Evolutionary conservation across 2,888 invertebrate species (phyloP), one percentile per base, ranked within the genome.

Genomic region (Standfussiana lucernea): DNA sequence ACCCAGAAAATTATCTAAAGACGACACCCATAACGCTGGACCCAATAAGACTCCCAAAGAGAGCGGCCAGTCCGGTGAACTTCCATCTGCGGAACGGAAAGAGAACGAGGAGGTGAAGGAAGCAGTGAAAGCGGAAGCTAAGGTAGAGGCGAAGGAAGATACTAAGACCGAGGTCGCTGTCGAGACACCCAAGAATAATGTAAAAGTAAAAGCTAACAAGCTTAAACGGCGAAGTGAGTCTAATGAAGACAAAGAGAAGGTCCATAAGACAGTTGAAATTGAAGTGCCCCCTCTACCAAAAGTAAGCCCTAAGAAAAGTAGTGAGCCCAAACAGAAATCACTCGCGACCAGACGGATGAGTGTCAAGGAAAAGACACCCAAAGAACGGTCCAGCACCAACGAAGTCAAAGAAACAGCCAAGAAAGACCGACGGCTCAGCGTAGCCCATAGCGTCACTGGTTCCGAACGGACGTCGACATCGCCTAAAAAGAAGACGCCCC

Each of bases 1-100:
- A 95, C 90, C 92, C 94, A 93, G 95, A 95, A 96, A 96, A 96
- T 91, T 95, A 91, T 93, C 94, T 94, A 94, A 95, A 95, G 96
- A 93, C 92, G 92, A 93, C 90, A 40, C 92, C 93, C 83, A 87
- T 84, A 83, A 86, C 90, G 87, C 93, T 92, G 92, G 92, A 94
- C 72, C 96, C 95, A 93, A 93, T 96, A 93, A 97, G 95, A 89
- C 95, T 93, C 87, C 96, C 94, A 93, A 97, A 97, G 96, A 97
- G 97, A 92, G 95, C 96, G 77, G 95, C 97, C 92, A 97, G 97
- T 90, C 97, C 97, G 84, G 95, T 97, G 95, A 97, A 94, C 93
- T 97, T 97, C 92, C 97, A 95, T 91, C 97, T 97, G 89, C 97
- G 97, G 92, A 97, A 96, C 95, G 97, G 97, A 95, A 97, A 97